Evolutionary conservation across 2,797 vertebrate species (phyloP).

Genomic region (Podarcis siculus): DNA sequence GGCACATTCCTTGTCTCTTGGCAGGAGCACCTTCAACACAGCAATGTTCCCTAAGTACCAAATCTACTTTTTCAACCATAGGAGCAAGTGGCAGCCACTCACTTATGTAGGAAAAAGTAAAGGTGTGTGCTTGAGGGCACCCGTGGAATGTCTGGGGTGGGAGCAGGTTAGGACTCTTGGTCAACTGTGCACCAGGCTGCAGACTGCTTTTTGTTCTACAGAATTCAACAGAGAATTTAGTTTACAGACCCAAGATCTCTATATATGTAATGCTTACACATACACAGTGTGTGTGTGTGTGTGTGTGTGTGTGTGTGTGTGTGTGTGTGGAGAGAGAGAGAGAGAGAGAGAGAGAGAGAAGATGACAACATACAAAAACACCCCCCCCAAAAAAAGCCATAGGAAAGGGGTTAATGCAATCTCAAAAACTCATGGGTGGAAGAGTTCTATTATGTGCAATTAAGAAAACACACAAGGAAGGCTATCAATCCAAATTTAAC

Average conservation of each 20-base stretch:
- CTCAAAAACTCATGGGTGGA: background rate
- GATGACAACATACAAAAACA: background rate
- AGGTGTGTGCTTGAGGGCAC: background rate
- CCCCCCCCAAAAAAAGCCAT: background rate
- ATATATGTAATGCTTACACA: background rate
- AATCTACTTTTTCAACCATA: background rate
- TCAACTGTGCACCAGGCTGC: no score
- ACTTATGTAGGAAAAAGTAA: background rate
- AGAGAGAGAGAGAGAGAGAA: background rate
- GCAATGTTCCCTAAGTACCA: background rate
- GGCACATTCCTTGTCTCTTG: no score
- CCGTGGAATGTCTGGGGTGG: background rate
- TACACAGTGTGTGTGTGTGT: background rate
- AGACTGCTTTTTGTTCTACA: no score
- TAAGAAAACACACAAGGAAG: background rate
- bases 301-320: no score
- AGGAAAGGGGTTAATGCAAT: background rate
- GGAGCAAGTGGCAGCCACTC: background rate
- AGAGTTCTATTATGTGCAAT: background rate
- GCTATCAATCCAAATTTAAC: no score
- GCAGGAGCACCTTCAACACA: background rate
- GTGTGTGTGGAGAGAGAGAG: no score
- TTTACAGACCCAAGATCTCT: no score
- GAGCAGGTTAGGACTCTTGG: no score
- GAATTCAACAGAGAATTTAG: no score